Evolutionary conservation across 2,797 vertebrate genomes (phyloP), one percentile per base, ranked within the genome.

Genomic region (Oreochromis grahami): DNA sequence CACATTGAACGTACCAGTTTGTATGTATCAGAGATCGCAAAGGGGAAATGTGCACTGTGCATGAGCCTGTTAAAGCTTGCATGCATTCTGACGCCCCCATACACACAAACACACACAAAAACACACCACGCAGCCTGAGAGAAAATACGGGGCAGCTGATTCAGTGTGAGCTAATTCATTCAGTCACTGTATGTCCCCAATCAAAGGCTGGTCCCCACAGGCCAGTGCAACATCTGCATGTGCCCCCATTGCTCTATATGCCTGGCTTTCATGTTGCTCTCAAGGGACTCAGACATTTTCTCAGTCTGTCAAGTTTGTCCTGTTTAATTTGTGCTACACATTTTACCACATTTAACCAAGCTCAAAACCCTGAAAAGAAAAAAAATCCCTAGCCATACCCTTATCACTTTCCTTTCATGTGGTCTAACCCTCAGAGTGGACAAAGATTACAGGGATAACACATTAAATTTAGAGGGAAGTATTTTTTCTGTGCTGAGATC

Each of bases 161-260:
- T 89, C 88, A 74, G 77, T 78, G 88, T 87, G 92, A 92, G 89
- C 90, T 92, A 92, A 93, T 89, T 93, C 84, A 88, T 89, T 84
- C 91, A 86, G 93, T 91, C 91, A 87, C 81, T 90, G 77, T 83
- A 72, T 80, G 90, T 92, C 87, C 82, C 74, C 85, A 86, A 90
- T 93, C 84, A 84, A 5, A 84, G 60, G 79, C 79, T 52, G 81
- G 60, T 89, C 91, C 91, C 92, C 84, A 81, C 82, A 79, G 93
- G 88, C 87, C 87, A 78, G 24, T 8, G 4, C 50, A 90, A 89
- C 93, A 94, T 94, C 94, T 95, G 93, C 82, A 93, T 45, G 80
- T 84, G 83, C 85, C 88, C 89, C 87, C 77, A 79, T 80, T 41
- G 55, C 82, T 87, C 87, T 15, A 51, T 83, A 86, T 85, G 80